Base-by-base conservation (phyloP, 2,113 vertebrate genomes). In the Tragulus kanchil region DNA sequence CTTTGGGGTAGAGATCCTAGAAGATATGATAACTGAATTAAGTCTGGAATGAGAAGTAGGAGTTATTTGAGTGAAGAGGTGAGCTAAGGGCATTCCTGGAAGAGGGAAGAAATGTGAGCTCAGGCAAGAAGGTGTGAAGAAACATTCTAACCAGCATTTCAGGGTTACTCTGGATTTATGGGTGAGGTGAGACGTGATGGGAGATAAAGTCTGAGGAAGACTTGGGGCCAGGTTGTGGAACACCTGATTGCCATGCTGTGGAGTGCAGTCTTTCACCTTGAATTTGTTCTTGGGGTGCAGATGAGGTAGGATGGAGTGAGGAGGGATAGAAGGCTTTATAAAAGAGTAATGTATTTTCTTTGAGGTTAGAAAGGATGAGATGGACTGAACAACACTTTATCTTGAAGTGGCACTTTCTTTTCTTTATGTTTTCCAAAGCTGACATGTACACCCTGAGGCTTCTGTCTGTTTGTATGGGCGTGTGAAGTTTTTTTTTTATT, bases 401-500 rank as follows among this genome's bases (percentile, higher is more conserved):
- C 85, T 93, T 95, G 42, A 96, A 93, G 84, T 81, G 93, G 1
- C 8, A 88, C 13, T 83, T 94, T 92, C 15, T 78, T 96, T 97
- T 88, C 59, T 88, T 67, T 85, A 81, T 69, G 87, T 91, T 91
- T 95, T 96, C 31, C 21, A 90, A 95, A 97, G 73, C 61, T 92
- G 71, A 93, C 78, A 93, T 93, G 42, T 84, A 92, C 12, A 3
- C 81, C 93, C 79, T 45, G 28, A 95, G 93, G 73, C 79, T 97
- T 97, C 73, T 95, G 65, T 82, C 65, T 95, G 52, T 97, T 62
- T 91, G 36, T 92, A 93, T 90, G 75, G 36, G 73, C 5, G 0
- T 97, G 85, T 96, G 88, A 92, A 93, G 8, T 45, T 67, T 79
- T 87, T 87, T 91, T 96, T 89, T 28, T 79, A 96, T 91, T 50